Evolutionary conservation across 2,797 vertebrate species (phyloP).

Genomic region (Neoniphon sammara): DNA sequence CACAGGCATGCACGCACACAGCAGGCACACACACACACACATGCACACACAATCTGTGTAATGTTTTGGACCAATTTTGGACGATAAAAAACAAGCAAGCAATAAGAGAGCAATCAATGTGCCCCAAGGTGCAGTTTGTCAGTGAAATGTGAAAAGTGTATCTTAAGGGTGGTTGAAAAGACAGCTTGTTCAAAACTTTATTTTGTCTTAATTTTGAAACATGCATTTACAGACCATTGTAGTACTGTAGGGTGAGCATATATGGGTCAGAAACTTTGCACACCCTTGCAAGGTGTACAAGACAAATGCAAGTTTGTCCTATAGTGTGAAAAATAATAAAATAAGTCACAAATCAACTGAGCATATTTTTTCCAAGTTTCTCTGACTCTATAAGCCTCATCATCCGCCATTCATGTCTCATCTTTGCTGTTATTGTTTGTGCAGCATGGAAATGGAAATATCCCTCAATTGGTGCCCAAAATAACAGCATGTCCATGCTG

Average conservation of each 20-base stretch:
- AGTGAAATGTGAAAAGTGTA: too few species aligned
- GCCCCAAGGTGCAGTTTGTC: too few species aligned
- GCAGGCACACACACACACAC: background rate
- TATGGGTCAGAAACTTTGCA: background rate
- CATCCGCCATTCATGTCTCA: conserved; percentile 16
- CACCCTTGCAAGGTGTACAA: background rate
- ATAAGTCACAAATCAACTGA: too few species aligned
- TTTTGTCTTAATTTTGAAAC: too few species aligned
- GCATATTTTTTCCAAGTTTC: background rate
- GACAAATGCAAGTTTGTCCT: too few species aligned
- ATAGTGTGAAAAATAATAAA: too few species aligned
- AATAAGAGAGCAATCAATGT: too few species aligned
- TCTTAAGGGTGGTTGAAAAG: too few species aligned
- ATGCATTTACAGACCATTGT: background rate
- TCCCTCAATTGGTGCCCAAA: conserved; percentile 52
- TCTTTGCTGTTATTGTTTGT: conserved; percentile 55
- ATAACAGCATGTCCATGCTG: conserved; percentile 69
- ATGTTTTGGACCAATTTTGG: too few species aligned
- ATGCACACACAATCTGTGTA: too few species aligned
- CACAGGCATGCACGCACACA: background rate
- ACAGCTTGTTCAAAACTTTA: too few species aligned
- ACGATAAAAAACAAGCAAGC: too few species aligned
- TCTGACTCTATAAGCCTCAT: background rate
- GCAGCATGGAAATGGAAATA: conserved; percentile 61
- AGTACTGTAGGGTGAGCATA: background rate